Evolutionary conservation across 2,113 vertebrate species (phyloP).

Genomic region (Cebus imitator): DNA sequence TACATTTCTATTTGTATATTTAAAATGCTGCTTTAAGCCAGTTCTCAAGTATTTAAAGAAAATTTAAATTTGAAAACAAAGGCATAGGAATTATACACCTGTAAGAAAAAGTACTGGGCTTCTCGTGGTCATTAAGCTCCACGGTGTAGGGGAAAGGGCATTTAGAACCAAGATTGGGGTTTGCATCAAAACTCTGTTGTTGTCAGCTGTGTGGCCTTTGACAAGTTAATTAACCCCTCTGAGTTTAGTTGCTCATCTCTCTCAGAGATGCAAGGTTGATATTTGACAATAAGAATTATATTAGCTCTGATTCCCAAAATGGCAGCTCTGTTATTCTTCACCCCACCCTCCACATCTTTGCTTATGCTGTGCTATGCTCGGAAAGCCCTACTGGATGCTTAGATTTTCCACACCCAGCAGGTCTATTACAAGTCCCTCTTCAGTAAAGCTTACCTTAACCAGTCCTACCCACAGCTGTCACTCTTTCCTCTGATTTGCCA

Average conservation of each 20-base stretch:
- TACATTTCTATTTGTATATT: conserved; percentile 21
- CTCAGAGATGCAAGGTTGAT: not conserved
- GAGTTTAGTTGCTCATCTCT: not conserved
- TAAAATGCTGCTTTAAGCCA: not conserved
- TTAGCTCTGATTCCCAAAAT: not conserved
- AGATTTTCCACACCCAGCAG: too few relatives aligned
- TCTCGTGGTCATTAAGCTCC: not conserved
- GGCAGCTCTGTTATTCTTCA: not conserved
- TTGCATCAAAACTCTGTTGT: not conserved
- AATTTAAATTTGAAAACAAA: conserved; percentile 5
- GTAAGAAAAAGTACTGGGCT: not conserved
- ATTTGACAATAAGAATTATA: not conserved
- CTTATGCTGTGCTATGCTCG: not conserved
- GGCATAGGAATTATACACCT: not conserved
- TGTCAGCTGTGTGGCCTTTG: not conserved
- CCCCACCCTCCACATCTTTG: rapidly evolving
- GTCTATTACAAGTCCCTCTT: not conserved
- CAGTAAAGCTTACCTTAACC: not conserved
- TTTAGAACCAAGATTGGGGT: not conserved
- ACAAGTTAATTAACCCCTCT: not conserved
- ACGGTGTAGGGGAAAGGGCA: not conserved
- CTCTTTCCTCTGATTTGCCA: not conserved
- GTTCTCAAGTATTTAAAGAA: not conserved
- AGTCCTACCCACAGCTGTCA: not conserved
- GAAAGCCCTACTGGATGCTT: not conserved